These are phyloP conservation scores for Pseudeuparius sepicola DNA, from an alignment of 2,888 invertebrate species.

Conservation along the genomic window DNA sequence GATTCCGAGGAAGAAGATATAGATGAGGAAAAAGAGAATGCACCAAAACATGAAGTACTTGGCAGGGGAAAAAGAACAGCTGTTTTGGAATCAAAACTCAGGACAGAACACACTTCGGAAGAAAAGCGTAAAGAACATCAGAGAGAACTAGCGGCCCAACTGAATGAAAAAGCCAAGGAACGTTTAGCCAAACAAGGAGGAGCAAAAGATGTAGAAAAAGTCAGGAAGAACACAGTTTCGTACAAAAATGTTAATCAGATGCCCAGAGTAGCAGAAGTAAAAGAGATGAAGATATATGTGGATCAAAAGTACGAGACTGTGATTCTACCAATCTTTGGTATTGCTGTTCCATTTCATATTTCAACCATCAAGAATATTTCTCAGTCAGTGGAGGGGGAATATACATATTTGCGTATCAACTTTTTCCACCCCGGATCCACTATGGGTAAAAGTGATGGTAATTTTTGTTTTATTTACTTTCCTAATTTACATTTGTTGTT, in stretches of 20 bases:
- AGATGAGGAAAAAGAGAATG: conserved; percentile 67
- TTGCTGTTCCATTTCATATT: conserved; percentile 96
- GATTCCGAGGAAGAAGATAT: conserved; percentile 76
- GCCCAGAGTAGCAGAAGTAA: conserved; percentile 89
- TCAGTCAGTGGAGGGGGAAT: conserved; percentile 97
- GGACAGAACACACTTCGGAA: conserved; percentile 91
- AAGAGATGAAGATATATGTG: conserved; percentile 88
- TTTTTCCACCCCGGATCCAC: conserved; percentile 98
- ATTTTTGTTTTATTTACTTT: conserved; percentile 13
- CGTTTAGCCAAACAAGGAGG: conserved; percentile 80
- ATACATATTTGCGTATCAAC: conserved; percentile 95
- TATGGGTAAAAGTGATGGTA: conserved; percentile 77
- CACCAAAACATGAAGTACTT: conserved; percentile 55
- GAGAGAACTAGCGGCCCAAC: conserved; percentile 77
- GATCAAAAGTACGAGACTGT: conserved; percentile 97
- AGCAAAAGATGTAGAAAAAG: conserved; percentile 78
- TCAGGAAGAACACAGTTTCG: conserved; percentile 88
- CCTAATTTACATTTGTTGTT: neutral
- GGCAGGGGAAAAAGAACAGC: conserved; percentile 76
- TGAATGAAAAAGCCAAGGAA: conserved; percentile 90
- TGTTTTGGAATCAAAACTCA: conserved; percentile 84
- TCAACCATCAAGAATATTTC: conserved; percentile 98
- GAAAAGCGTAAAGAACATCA: conserved; percentile 97
- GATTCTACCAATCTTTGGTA: conserved; percentile 93
- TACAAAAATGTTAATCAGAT: conserved; percentile 88